These are phyloP conservation scores for Homarus americanus DNA, from an alignment of 1,140 invertebrate species.

Conservation along the genomic window DNA sequence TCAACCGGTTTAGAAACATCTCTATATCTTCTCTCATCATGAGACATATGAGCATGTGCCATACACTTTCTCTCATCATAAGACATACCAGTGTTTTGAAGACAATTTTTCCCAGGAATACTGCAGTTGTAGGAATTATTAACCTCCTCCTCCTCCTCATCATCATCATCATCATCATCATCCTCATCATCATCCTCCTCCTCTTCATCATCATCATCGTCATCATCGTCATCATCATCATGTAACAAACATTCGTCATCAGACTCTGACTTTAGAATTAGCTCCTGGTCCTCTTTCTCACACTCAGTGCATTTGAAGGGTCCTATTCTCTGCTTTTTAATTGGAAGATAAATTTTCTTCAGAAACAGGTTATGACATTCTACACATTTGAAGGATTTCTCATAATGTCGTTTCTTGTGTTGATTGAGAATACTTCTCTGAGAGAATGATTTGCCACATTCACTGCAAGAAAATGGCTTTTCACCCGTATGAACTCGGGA, in stretches of 20 bases:
- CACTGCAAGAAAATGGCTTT: slow-evolving; percentile 56
- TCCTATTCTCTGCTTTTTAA: slow-evolving; percentile 21
- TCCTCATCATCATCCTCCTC: neutral
- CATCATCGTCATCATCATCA: no score
- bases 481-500: slow-evolving; percentile 63
- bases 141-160: neutral
- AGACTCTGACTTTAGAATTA: neutral
- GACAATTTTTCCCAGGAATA: neutral
- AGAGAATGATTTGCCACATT: slow-evolving; percentile 66
- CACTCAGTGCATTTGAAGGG: slow-evolving; percentile 41
- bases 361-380: slow-evolving; percentile 61
- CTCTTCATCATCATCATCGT: neutral
- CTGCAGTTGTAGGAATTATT: slow-evolving; percentile 16
- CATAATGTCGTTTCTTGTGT: slow-evolving; percentile 55
- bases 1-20: neutral
- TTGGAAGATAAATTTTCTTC: slow-evolving; percentile 42
- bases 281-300: neutral
- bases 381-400: slow-evolving; percentile 55
- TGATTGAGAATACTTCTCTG: slow-evolving; percentile 65
- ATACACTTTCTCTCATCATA: neutral
- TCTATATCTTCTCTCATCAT: neutral
- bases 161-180: neutral
- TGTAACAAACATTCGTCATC: neutral
- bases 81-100: neutral
- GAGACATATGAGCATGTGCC: neutral